Percentiles rank a stretch among this genome's conserved stretches.
These are phyloP conservation scores for Pyrrhia umbra DNA, from an alignment of 2,888 invertebrate species.

Conservation along the genomic window DNA sequence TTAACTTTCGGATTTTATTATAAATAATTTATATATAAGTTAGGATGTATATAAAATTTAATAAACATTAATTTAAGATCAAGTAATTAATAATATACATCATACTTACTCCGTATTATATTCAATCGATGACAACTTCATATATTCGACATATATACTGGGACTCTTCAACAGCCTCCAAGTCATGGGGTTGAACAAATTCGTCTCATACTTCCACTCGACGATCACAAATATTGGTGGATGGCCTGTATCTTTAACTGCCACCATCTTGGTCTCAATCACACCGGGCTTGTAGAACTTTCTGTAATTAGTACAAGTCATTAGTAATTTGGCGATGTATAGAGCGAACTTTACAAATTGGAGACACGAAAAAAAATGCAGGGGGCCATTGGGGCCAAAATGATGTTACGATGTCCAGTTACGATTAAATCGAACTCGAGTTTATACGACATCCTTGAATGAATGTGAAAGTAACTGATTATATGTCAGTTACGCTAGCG, in stretches of 20 bases:
- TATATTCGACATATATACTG: conserved; percentile 93
- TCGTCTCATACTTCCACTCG: conserved; percentile 95
- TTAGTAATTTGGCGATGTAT: background rate
- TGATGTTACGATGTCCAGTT: no score
- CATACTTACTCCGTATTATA: conserved; percentile 91
- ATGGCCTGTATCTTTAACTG: conserved; percentile 91
- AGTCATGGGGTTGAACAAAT: conserved; percentile 94
- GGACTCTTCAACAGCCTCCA: conserved; percentile 95
- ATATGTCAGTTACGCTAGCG: no score
- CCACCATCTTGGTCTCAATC: conserved; percentile 92
- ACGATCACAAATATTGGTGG: conserved; percentile 92
- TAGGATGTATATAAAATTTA: no score
- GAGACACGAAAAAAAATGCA: no score
- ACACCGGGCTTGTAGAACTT: conserved; percentile 93
- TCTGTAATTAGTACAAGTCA: conserved; percentile 66
- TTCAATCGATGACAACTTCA: conserved; percentile 94
- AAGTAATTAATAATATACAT: no score
- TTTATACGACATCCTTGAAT: no score
- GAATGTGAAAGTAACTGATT: no score
- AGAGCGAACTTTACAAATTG: background rate
- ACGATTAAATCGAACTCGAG: no score
- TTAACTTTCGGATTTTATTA: no score
- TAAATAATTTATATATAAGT: no score
- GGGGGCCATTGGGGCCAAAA: no score
- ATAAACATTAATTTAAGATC: no score